These are phyloP conservation scores for Achroia grisella DNA, from an alignment of 1,140 invertebrate species.

Conservation along the genomic window DNA sequence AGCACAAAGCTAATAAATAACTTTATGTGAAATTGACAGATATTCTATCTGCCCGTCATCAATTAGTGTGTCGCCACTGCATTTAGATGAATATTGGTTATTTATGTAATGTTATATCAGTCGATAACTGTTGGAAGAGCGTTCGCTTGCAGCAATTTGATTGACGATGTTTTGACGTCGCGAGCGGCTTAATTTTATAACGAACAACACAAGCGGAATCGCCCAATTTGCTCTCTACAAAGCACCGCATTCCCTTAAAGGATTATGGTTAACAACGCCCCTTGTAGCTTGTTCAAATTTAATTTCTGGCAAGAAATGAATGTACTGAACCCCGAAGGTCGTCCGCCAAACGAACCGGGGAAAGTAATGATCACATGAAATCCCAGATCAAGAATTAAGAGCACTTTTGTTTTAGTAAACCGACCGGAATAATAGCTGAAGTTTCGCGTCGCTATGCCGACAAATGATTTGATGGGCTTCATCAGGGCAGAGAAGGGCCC, in stretches of 20 bases:
- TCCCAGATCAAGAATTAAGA: constrained; percentile 49
- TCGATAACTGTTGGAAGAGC: too few species aligned
- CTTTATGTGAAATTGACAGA: too few species aligned
- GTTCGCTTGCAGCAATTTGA: too few species aligned
- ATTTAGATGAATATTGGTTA: too few species aligned
- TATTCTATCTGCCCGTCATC: too few species aligned
- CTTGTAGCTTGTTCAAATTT: constrained; percentile 29
- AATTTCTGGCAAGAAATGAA: constrained; percentile 27
- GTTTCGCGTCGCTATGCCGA: constrained; percentile 51
- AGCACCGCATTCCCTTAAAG: constrained; percentile 15
- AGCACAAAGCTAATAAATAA: too few species aligned
- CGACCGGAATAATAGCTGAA: constrained; percentile 57
- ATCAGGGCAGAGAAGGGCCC: constrained; percentile 25
- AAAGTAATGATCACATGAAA: constrained; percentile 46
- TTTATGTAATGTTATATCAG: too few species aligned
- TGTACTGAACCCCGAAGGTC: constrained; percentile 6
- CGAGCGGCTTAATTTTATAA: constrained; percentile 3
- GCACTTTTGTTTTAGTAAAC: constrained; percentile 52
- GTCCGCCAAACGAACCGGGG: constrained; percentile 31
- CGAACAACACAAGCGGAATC: constrained; percentile 6
- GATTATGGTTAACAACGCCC: constrained; percentile 15
- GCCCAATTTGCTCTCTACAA: constrained; percentile 18
- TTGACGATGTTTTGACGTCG: neutral
- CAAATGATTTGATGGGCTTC: constrained; percentile 57
- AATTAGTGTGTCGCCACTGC: too few species aligned